Evolutionary conservation across 2,113 vertebrate genomes (phyloP), one percentile per base, ranked within the genome.

Genomic region (Paradisaea rubra): DNA sequence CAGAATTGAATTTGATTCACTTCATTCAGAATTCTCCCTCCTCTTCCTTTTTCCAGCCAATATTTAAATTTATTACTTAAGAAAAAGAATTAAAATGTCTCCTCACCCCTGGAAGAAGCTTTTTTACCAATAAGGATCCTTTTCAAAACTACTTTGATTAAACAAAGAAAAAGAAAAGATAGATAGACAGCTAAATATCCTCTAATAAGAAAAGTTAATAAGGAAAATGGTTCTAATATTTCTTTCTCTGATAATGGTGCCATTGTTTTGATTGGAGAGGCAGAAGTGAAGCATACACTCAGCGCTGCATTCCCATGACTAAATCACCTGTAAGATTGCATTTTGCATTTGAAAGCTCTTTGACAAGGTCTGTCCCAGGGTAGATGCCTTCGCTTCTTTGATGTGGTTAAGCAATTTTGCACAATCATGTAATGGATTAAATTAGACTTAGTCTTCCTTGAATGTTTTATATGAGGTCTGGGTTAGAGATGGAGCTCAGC

Each of bases 241-340:
- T 98, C 98, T 96, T 78, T 95, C 84, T 88, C 57, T 71, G 84
- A 98, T 98, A 99, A 98, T 97, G 96, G 94, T 72, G 77, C 96
- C 97, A 97, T 98, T 99, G 98, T 99, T 98, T 98, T 97, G 95
- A 96, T 96, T 95, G 97, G 74, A 95, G 95, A 98, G 97, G 96
- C 97, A 89, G 97, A 95, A 97, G 78, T 93, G 94, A 97, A 98
- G 97, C 97, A 95, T 82, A 95, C 97, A 97, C 93, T 97, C 95
- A 89, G 96, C 80, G 81, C 95, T 93, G 95, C 96, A 91, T 76
- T 88, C 97, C 96, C 96, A 88, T 79, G 94, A 96, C 97, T 97
- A 93, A 91, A 96, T 97, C 81, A 97, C 98, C 98, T 98, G 97
- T 97, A 97, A 98, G 97, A 97, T 54, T 93, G 95, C 96, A 91